These are phyloP conservation scores for Orgyia antiqua DNA, from an alignment of 2,888 invertebrate genomes.

Conservation along the genomic window DNA sequence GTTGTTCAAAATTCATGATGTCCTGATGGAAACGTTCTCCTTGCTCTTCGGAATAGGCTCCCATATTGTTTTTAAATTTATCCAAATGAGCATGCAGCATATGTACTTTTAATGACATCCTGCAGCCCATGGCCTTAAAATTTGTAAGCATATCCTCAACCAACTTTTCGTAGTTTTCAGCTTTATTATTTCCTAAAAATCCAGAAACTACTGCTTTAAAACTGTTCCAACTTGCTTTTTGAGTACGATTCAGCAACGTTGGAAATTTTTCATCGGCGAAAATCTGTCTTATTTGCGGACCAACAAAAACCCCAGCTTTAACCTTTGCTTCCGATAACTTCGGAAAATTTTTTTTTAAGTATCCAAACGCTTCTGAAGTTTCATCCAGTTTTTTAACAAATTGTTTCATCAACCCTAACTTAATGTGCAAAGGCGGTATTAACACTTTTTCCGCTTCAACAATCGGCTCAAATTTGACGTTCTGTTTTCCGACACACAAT, in stretches of 20 bases:
- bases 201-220: conserved; percentile 16
- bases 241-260: conserved; percentile 3
- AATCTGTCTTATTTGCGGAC: conserved; percentile 6
- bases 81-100: conserved; percentile 17
- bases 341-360: conserved; percentile 11
- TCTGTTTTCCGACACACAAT: conserved; percentile 4
- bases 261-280: not conserved
- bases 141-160: conserved; percentile 7
- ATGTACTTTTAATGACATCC: conserved; percentile 11
- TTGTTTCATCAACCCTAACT: conserved; percentile 16
- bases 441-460: conserved; percentile 7
- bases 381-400: conserved; percentile 14
- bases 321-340: conserved; percentile 11
- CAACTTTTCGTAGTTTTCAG: conserved; percentile 13
- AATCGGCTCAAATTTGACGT: conserved; percentile 6
- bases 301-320: conserved; percentile 16
- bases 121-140: conserved; percentile 7
- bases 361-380: conserved; percentile 14
- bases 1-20: conserved; percentile 7
- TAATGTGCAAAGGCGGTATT: conserved; percentile 16
- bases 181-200: conserved; percentile 15
- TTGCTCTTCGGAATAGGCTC: conserved; percentile 15
- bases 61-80: conserved; percentile 19
- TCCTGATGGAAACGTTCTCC: conserved; percentile 9
- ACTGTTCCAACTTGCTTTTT: conserved; percentile 9